Evolutionary conservation across 2,888 invertebrate species (phyloP), one percentile per base, ranked within the genome.

Genomic region (Nemurella pictetii): DNA sequence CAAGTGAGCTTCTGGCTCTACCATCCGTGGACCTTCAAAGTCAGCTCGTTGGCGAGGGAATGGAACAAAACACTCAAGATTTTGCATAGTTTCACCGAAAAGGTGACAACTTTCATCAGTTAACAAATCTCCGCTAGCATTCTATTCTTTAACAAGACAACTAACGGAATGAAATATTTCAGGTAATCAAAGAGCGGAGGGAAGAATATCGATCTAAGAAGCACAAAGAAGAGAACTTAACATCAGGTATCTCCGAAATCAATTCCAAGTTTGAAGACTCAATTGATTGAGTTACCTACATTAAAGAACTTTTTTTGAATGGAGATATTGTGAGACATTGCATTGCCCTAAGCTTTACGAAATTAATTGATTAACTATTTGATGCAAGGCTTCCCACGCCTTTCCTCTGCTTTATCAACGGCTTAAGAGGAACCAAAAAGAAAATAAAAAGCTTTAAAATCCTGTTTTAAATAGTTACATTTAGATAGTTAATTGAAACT

Each of bases 41-140:
- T 85, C 0, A 85, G 78, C 72, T 29, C 84, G 7, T 80, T 74
- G 0, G 86, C 86, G 3, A 72, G 84, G 55, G 80, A 84, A 75
- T 82, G 85, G 55, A 84, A 80, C 9, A 80, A 72, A 78, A 28
- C 81, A 20, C 84, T 86, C 0, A 26, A 85, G 25, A 85, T 72
- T 15, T 80, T 86, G n/a, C 86, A 86, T 27, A 83, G 85, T 36
- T 86, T 86, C 80, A 86, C 86, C 4, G 32, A 86, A 35, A 72
- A 78, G 84, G 86, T 85, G 80, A 55, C 15, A 9, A 80, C n/a
- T n/a, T n/a, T n/a, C n/a, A n/a, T n/a, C n/a, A 29, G 30, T 26
- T 28, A 27, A 2, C 5, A 36, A 9, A 7, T 9, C 20, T 35
- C 28, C 1, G 12, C 36, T 28, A 72, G n/a, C 27, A 9, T 81